phyloP scores from a whole-genome alignment of 2,797 vertebrate species.

The Catostomus latipinnis region DNA sequence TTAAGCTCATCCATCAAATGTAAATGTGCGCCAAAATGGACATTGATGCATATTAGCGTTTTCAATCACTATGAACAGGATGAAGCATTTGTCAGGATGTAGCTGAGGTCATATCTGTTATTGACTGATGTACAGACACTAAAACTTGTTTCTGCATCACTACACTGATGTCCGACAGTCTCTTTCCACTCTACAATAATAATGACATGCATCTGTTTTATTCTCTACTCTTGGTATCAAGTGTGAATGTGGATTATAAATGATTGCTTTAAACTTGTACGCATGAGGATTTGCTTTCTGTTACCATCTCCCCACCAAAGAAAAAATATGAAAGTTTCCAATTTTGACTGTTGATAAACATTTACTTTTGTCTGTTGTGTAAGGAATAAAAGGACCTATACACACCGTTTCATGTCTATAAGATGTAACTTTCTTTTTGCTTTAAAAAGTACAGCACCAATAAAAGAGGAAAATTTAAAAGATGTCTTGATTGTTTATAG shows the following conservation, averaged over 20 bases:
- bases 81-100: not conserved
- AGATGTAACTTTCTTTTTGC: constrained; percentile 65
- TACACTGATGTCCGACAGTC: constrained; percentile 68
- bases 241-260: constrained; percentile 80
- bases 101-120: not conserved
- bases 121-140: constrained; percentile 26
- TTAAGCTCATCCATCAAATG: constrained; percentile 26
- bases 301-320: constrained; percentile 74
- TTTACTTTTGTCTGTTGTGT: constrained; percentile 67
- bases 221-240: constrained; percentile 71
- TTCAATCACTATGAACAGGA: not conserved
- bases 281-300: constrained; percentile 65
- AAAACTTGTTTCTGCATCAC: constrained; percentile 57
- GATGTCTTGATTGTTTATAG: not conserved
- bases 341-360: constrained; percentile 62
- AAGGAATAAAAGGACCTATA: constrained; percentile 55
- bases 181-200: constrained; percentile 73
- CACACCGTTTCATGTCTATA: constrained; percentile 64
- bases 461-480: constrained; percentile 36
- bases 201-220: constrained; percentile 63
- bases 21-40: not conserved
- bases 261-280: constrained; percentile 82
- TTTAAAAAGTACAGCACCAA: constrained; percentile 55
- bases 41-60: not conserved
- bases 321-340: constrained; percentile 61